These are phyloP conservation scores for Epinotia bilunana DNA, from an alignment of 2,888 invertebrate genomes.

Conservation along the genomic window DNA sequence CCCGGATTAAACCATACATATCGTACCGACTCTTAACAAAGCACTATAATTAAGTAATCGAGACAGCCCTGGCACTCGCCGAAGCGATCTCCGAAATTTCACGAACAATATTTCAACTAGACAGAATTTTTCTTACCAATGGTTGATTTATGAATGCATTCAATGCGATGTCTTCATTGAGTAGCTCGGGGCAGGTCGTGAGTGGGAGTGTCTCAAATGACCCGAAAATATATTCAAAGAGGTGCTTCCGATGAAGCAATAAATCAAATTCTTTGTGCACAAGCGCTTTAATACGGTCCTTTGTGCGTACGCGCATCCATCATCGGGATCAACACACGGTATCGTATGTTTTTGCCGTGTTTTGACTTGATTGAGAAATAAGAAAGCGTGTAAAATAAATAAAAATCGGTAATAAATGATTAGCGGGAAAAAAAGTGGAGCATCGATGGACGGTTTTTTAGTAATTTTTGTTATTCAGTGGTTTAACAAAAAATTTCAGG, in stretches of 20 bases:
- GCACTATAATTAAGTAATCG: slow-evolving; percentile 45
- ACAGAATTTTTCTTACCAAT: slow-evolving; percentile 59
- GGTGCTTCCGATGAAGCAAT: slow-evolving; percentile 72
- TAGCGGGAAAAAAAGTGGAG: slow-evolving; percentile 20
- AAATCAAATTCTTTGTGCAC: slow-evolving; percentile 78
- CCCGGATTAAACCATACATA: slow-evolving; percentile 44
- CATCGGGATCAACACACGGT: slow-evolving; percentile 60
- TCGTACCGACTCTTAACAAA: slow-evolving; percentile 40
- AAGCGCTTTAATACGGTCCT: slow-evolving; percentile 68
- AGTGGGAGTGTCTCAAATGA: slow-evolving; percentile 74
- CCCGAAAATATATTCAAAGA: slow-evolving; percentile 72
- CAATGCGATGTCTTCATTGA: slow-evolving; percentile 77
- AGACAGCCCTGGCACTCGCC: slow-evolving; percentile 44
- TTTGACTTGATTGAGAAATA: slow-evolving; percentile 43
- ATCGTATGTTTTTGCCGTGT: slow-evolving; percentile 36
- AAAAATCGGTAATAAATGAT: slow-evolving; percentile 39
- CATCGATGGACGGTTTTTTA: not conserved
- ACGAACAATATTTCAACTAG: slow-evolving; percentile 68
- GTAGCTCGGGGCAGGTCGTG: slow-evolving; percentile 77
- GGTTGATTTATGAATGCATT: slow-evolving; percentile 77
- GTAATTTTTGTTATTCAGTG: not conserved
- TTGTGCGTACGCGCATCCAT: slow-evolving; percentile 68
- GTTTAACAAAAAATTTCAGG: not conserved
- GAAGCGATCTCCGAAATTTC: slow-evolving; percentile 48
- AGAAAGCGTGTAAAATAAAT: slow-evolving; percentile 39